Evolutionary conservation across 1,140 invertebrate genomes (phyloP).

Genomic region (Drosophila neocordata): DNA sequence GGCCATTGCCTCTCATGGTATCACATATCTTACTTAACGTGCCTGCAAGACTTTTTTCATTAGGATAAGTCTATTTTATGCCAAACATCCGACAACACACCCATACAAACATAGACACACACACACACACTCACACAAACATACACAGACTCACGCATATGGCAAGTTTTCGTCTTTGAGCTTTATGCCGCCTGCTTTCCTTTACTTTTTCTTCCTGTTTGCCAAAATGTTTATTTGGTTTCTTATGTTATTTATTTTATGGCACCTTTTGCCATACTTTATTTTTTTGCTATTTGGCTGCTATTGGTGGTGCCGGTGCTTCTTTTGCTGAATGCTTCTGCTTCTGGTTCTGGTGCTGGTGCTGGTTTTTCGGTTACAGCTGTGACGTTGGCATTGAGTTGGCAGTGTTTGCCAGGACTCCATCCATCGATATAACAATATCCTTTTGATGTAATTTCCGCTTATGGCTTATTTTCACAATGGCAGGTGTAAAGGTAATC

Average conservation of each 20-base stretch:
- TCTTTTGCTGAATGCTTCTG: constrained; percentile 33
- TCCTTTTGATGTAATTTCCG: constrained; percentile 81
- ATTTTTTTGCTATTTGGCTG: constrained; percentile 71
- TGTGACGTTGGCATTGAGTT: constrained; percentile 10
- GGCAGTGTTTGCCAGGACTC: constrained; percentile 36
- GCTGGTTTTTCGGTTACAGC: not conserved
- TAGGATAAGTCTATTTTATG: constrained; percentile 81
- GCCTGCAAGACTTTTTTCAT: constrained; percentile 80
- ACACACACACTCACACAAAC: not conserved
- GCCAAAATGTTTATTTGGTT: constrained; percentile 80
- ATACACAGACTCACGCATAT: constrained; percentile 24
- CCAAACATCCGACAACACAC: constrained; percentile 60
- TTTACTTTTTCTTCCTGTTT: constrained; percentile 47
- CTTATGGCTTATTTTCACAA: constrained; percentile 81
- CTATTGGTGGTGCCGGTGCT: constrained; percentile 1
- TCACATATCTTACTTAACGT: constrained; percentile 81
- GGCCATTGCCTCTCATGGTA: constrained; percentile 39
- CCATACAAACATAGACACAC: constrained; percentile 18
- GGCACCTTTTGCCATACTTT: constrained; percentile 80
- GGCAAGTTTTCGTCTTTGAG: constrained; percentile 35
- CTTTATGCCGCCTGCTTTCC: constrained; percentile 12
- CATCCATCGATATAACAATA: constrained; percentile 79
- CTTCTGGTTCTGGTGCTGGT: not conserved
- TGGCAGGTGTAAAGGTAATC: constrained; percentile 81
- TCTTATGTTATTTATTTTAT: constrained; percentile 80